Evolutionary conservation across 2,888 invertebrate species (phyloP).

Genomic region (Resseliella maxima): DNA sequence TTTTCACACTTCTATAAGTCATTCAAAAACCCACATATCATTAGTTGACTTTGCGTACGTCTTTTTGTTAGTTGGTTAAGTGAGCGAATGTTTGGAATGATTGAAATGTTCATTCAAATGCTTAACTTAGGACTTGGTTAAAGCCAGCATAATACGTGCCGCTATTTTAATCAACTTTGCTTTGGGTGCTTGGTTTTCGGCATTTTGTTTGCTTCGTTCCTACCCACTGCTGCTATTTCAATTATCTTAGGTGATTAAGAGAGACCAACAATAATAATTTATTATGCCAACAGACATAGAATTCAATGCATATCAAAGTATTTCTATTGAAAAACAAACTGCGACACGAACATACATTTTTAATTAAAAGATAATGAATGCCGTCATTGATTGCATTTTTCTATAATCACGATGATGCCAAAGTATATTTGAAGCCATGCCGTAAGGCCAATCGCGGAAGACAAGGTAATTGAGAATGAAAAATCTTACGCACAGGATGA

Average conservation of each 20-base stretch:
- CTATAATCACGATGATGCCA: background rate
- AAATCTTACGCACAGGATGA: background rate
- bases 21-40: background rate
- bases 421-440: background rate
- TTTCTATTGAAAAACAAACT: conserved; percentile 31
- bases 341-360: conserved; percentile 4
- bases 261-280: background rate
- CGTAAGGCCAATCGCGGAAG: background rate
- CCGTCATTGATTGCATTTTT: background rate
- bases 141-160: background rate
- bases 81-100: background rate
- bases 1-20: conserved; percentile 1
- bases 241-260: conserved; percentile 18
- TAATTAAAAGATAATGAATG: conserved; percentile 41
- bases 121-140: background rate
- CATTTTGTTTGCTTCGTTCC: background rate
- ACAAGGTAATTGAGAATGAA: background rate
- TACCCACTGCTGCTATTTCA: conserved; percentile 25
- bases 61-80: background rate
- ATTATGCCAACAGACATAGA: background rate
- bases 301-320: background rate
- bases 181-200: background rate
- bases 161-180: background rate
- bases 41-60: background rate
- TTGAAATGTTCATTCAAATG: background rate